Evolutionary conservation across 1,140 invertebrate species (phyloP), one percentile per base, ranked within the genome.

Genomic region (Pseudomyrmex flavicornis): DNA sequence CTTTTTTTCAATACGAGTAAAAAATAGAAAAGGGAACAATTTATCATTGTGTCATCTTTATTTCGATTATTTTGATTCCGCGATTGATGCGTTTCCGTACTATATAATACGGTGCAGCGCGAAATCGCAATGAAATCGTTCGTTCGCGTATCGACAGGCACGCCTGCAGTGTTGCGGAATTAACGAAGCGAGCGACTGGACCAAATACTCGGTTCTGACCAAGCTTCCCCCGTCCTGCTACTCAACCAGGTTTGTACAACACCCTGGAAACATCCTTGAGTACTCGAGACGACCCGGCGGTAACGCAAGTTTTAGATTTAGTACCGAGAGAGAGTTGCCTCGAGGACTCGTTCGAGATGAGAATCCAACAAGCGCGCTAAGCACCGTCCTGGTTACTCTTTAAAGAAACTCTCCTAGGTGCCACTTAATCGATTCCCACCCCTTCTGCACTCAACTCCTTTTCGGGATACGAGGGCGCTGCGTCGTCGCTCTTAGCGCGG

Each of bases 351-450:
- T 65, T 72, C 61, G 44, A 76, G 87, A 89, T 73, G 87, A 86
- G 75, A 86, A 82, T 85, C 68, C 84, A 76, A 88, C 87, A 62
- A 86, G 84, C 74, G 56, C 68, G 86, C 86, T 88, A 88, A 88
- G 87, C 87, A 62, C 48, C 62, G 77, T 85, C 46, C 65, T n/a
- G 56, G 44, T 70, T 69, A 63, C 88, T 74, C 87, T 86, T 88
- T 88, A 89, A 89, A 89, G 88, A 88, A 86, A 86, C 75, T 79
- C 87, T 89, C 83, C 77, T 13, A 13, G 63, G 62, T 77, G 85
- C 80, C 84, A 89, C 84, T 89, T 89, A 86, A 89, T 89, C 88
- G 87, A 89, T 89, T 35, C 35, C 84, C 54, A 17, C 54, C 2
- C n/a, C 5, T 2, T 4, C 7, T 15, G 7, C n/a, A n/a, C 13